These are phyloP conservation scores for Misgurnus mizolepis DNA, from an alignment of 2,113 vertebrate species.

Conservation along the genomic window DNA sequence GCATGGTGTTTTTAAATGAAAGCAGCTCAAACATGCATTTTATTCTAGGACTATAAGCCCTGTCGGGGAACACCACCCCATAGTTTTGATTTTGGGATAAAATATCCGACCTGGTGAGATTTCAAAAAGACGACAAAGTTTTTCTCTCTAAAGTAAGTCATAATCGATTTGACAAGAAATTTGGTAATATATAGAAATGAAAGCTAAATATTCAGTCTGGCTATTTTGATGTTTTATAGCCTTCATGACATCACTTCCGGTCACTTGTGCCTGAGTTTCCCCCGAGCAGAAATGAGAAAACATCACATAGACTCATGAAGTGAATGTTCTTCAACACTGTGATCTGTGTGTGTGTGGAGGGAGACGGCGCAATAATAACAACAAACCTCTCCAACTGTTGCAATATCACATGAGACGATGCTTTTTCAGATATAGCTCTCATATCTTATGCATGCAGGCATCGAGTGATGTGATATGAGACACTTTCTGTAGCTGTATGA, in stretches of 20 bases:
- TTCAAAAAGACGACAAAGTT: too few relatives aligned
- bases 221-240: background rate
- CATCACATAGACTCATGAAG: background rate
- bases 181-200: too few relatives aligned
- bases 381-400: background rate
- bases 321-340: conserved; percentile 25
- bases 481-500: conserved; percentile 26
- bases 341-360: conserved; percentile 18
- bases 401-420: background rate
- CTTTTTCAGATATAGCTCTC: background rate
- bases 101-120: too few relatives aligned
- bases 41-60: too few relatives aligned
- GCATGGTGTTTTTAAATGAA: too few relatives aligned
- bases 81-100: too few relatives aligned
- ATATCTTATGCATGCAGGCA: conserved; percentile 26
- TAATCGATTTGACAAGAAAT: too few relatives aligned
- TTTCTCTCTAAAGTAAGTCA: too few relatives aligned
- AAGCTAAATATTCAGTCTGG: background rate
- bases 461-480: conserved; percentile 3
- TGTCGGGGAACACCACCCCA: too few relatives aligned
- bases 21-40: too few relatives aligned
- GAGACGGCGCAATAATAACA: conserved; percentile 15
- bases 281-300: background rate
- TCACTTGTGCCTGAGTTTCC: too few relatives aligned
- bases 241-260: conserved; percentile 10